Percentiles rank a stretch among this genome's conserved stretches.
Conservation (phyloP, 2,113 vertebrate species). For the Bos javanicus region DNA sequence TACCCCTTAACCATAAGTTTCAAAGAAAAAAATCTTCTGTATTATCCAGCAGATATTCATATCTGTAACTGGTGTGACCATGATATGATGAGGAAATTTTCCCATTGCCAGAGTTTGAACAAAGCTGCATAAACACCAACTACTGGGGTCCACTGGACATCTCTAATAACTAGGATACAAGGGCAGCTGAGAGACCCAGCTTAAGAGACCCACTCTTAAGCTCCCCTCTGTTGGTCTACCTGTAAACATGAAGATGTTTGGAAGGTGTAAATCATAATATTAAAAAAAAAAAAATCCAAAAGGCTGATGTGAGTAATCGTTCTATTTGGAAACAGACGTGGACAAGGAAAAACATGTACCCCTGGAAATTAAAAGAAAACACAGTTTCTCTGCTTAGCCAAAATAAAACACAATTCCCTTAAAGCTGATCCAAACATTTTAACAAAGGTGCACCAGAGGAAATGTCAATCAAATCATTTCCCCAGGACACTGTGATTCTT, state of each 20-base stretch:
- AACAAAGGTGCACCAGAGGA: not conserved
- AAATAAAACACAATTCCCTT: not conserved
- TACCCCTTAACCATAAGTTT: not conserved
- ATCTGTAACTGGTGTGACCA: not conserved
- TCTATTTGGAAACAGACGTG: not conserved
- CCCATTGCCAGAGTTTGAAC: not conserved
- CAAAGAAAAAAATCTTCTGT: not conserved
- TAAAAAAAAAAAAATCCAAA: not conserved
- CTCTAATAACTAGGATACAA: not conserved
- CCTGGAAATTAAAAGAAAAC: not conserved
- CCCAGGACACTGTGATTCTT: not conserved
- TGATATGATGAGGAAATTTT: not conserved
- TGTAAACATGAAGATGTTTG: not conserved
- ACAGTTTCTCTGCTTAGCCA: not conserved
- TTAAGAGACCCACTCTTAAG: not conserved
- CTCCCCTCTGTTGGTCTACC: not conserved
- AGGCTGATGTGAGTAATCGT: not conserved
- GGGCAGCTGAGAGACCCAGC: not conserved
- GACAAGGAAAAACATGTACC: not conserved
- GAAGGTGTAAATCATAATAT: not conserved
- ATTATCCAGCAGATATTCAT: not conserved
- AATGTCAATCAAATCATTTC: not conserved
- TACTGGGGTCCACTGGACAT: not conserved
- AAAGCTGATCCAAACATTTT: not conserved
- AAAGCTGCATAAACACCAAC: not conserved